Evolutionary conservation across 2,888 invertebrate species (phyloP), one percentile per base, ranked within the genome.

Genomic region (Nomada flava): DNA sequence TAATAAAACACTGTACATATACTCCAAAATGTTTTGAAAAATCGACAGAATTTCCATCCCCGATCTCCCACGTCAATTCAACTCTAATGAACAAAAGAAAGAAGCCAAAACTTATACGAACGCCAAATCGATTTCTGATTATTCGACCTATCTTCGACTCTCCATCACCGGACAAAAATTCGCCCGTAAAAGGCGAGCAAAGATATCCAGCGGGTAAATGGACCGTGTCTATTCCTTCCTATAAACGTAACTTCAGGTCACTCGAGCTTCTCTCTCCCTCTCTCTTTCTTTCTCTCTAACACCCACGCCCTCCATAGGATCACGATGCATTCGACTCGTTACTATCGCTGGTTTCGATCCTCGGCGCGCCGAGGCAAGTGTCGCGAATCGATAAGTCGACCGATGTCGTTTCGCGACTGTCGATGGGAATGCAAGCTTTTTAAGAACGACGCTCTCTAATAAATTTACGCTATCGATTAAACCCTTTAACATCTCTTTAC

Each of bases 181-280:
- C 47, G 47, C 59, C 23, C 53, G 52, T 53, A 55, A 60, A 75
- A 79, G n/a, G 59, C 29, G 68, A 75, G 67, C 63, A 76, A 64
- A 77, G 74, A 81, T 65, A 83, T 85, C 76, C 72, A 71, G 52
- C 86, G 85, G 79, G 73, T 79, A 83, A 85, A 85, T 83, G 76
- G 84, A 72, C 57, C 76, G 71, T 80, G 76, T 76, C 78, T 78
- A 75, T 86, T 87, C 78, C 78, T 76, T 72, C 64, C 82, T 86
- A 86, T 85, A 86, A 85, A 87, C 86, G 85, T 87, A 87, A 87
- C 83, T 80, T 87, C 84, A 82, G 86, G 80, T 87, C 87, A 84
- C 87, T 84, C 85, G 75, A 84, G 83, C 82, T 80, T 79, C 69
- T 75, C 68, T 70, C 68, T 44, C 26, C 36, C 57, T 26, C 47